Evolutionary conservation across 2,888 invertebrate genomes (phyloP), one percentile per base, ranked within the genome.

Genomic region (Drosophila barbarae): DNA sequence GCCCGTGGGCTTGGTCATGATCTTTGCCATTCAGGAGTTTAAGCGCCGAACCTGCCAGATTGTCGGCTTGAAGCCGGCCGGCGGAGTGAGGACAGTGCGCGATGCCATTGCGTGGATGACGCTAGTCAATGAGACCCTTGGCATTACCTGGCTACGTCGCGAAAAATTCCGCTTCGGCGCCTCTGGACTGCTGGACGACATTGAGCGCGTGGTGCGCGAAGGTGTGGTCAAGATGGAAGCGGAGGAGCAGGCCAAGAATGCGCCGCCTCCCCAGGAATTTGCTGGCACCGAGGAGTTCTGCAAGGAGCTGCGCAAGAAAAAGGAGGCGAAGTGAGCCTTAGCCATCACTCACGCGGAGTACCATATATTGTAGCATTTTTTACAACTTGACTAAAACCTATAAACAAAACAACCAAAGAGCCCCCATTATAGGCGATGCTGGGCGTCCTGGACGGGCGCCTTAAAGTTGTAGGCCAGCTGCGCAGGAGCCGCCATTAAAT

Each of bases 51-150:
- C 95, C 34, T 94, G 94, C 15, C 90, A 90, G 76, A 94, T 93
- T 91, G 94, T 99, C 70, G 99, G 99, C 3, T 92, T 99, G 61
- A 99, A 99, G 90, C 98, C 99, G 21, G 99, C 99, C 21, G 99
- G 99, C 15, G 99, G 99, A 9, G 96, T 99, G 46, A 92, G 95
- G 71, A 95, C 95, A 0, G 92, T 94, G 0, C 91, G 92, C 47
- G 98, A 99, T 87, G 95, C 97, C 0, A 91, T 98, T 32, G 91
- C 93, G 65, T 99, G 98, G 97, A 90, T 98, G 77, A 91, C 94
- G 5, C 89, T 99, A 64, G 92, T 98, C 9, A 93, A 95, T 86
- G 93, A 93, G 76, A 93, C 96, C 71, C 91, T 99, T 15, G 99
- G 98, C 2, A 90, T 93, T 54, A 93, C 94, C 15, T 99, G 98